Base-by-base conservation (phyloP, 2,113 vertebrate species). In the Chionomys nivalis region DNA sequence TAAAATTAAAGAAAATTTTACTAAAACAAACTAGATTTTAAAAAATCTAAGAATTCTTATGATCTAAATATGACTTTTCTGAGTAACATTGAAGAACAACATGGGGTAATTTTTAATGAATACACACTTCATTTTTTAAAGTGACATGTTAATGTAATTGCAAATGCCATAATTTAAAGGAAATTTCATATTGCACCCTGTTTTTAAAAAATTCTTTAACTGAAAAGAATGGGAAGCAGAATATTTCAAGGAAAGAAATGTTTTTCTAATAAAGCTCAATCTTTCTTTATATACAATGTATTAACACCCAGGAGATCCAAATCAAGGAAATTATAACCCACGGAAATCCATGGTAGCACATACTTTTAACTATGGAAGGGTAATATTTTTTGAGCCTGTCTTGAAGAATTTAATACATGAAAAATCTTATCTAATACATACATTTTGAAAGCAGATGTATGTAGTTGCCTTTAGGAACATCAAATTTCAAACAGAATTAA, bases 41-140 rank as follows among this genome's bases (percentile, higher is more conserved):
- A 39, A 39, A 11, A 72, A 23, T 49, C 39, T 73, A 76, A 66
- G 26, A 26, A 44, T 33, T 65, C 58, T 36, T 36, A 24, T 44
- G 26, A 77, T 11, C 3, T 96, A 98, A 98, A 98, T 97, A 96
- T 97, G 97, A 98, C 89, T 97, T 98, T 97, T 98, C 97, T 95
- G 97, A 98, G 98, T 98, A 98, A 98, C 98, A 98, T 97, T 96
- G 23, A 55, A 97, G 98, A 98, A 97, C 97, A 98, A 97, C 98
- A 97, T 98, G 98, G 98, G 98, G 97, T 97, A 97, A 97, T 96
- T 98, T 95, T 98, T 97, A 94, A 98, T 98, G 98, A 98, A 98
- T 98, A 98, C 93, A 98, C 98, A 95, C 98, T 98, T 97, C 94
- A 97, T 97, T 98, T 98, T 97, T 97, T 98, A 98, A 98, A 98